phyloP scores from a whole-genome alignment of 2,888 invertebrate genomes.

The Monoplex corrugatus region DNA sequence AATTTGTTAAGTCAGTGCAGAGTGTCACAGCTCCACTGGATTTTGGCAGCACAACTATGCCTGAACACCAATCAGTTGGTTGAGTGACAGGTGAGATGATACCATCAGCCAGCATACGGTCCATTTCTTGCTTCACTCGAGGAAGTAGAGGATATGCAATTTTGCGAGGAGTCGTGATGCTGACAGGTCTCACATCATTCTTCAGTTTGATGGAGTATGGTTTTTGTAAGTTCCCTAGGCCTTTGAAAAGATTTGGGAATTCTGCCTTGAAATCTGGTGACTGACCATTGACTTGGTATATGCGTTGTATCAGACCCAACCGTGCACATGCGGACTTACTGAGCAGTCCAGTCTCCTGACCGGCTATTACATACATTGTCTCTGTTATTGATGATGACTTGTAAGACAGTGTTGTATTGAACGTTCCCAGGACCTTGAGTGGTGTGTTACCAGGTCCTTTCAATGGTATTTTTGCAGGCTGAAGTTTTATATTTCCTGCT shows the following conservation, averaged over 20 bases:
- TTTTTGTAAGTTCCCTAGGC: not conserved
- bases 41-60: conserved; percentile 34
- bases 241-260: conserved; percentile 36
- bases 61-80: conserved; percentile 28
- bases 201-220: conserved; percentile 28
- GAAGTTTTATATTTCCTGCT: not conserved
- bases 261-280: not conserved
- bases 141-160: not conserved
- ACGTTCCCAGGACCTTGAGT: not conserved
- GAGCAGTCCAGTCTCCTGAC: not conserved
- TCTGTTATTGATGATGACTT: not conserved
- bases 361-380: not conserved
- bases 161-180: not conserved
- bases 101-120: conserved; percentile 40
- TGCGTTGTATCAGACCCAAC: not conserved
- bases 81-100: conserved; percentile 50
- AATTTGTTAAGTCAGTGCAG: not conserved
- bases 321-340: not conserved
- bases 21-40: not conserved
- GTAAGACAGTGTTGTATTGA: not conserved
- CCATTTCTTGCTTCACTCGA: conserved; percentile 20
- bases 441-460: not conserved
- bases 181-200: not conserved
- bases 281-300: not conserved
- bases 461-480: not conserved